phyloP scores from a whole-genome alignment of 2,797 vertebrate genomes.

The Spinus olivaceus region DNA sequence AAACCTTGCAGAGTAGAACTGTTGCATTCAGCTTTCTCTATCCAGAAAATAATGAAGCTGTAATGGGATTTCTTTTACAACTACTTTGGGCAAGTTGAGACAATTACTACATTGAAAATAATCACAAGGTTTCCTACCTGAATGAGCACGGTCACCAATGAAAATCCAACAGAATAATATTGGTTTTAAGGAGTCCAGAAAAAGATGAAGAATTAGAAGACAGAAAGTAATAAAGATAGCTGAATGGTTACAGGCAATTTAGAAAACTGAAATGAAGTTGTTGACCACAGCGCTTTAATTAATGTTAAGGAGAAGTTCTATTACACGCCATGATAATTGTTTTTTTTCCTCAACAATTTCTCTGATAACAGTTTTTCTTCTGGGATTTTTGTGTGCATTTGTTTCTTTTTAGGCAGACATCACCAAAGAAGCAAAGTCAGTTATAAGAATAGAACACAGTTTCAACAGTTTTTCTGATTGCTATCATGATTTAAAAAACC shows the following conservation, averaged over 20 bases:
- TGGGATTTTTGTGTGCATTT: accelerated
- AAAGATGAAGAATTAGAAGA: background rate
- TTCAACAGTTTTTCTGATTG: background rate
- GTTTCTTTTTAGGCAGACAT: background rate
- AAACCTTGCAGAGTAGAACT: background rate
- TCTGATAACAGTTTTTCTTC: background rate
- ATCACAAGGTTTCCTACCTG: background rate
- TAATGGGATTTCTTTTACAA: background rate
- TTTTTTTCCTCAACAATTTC: background rate
- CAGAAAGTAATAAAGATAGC: background rate
- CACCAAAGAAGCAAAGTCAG: background rate
- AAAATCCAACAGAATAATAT: background rate
- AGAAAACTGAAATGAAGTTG: background rate
- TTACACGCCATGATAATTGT: background rate
- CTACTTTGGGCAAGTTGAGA: background rate
- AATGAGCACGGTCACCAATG: background rate
- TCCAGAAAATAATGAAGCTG: background rate
- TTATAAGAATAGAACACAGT: background rate
- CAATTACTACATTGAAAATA: background rate
- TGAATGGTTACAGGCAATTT: background rate
- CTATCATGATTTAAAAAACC: background rate
- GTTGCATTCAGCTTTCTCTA: background rate
- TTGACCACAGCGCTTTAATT: background rate
- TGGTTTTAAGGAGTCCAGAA: background rate
- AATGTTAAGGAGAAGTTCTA: background rate